Conservation (phyloP, 2,888 invertebrate species). For the Chrysolina americana region DNA sequence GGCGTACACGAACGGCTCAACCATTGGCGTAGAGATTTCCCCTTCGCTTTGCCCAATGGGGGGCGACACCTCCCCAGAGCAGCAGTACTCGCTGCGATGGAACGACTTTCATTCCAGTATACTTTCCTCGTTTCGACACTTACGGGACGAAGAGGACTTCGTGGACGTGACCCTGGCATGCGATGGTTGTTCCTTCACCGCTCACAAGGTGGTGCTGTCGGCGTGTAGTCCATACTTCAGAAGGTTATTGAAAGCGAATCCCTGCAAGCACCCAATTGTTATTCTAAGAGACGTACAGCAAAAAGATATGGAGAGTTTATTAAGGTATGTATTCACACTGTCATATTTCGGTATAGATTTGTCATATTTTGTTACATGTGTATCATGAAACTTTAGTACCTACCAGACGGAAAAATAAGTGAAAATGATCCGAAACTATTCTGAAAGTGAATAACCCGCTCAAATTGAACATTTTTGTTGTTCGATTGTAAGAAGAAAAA, state of each 20-base stretch:
- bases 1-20: conserved; percentile 61
- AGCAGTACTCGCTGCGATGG: conserved; percentile 95
- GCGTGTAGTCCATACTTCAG: conserved; percentile 95
- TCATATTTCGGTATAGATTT: no score
- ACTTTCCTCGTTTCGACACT: conserved; percentile 89
- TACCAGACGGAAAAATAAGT: no score
- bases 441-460: no score
- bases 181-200: conserved; percentile 90
- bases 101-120: conserved; percentile 95
- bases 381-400: no score
- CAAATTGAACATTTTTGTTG: no score
- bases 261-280: conserved; percentile 92
- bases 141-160: conserved; percentile 92
- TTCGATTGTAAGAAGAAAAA: no score
- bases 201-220: conserved; percentile 91
- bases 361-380: no score
- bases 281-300: conserved; percentile 89
- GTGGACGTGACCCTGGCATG: conserved; percentile 94
- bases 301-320: conserved; percentile 88
- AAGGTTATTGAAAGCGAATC: conserved; percentile 89
- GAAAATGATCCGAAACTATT: no score
- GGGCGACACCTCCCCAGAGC: conserved; percentile 77
- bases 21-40: conserved; percentile 70
- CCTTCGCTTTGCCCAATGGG: conserved; percentile 73
- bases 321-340: conserved; percentile 73